These are phyloP conservation scores for Alsophila aescularia DNA, from an alignment of 2,888 invertebrate species.

Conservation along the genomic window DNA sequence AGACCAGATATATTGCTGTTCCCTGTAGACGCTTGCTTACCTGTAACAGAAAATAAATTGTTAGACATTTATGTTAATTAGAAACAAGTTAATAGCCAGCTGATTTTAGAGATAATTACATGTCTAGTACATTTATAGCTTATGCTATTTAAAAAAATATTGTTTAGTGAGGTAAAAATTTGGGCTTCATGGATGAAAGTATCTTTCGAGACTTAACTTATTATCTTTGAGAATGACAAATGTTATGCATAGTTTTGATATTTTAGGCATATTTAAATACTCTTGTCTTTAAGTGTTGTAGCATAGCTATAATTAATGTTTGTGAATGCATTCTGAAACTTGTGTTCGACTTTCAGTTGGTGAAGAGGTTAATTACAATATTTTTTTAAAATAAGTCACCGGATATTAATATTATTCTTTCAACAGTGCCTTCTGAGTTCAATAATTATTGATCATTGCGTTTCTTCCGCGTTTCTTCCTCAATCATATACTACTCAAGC, in stretches of 20 bases:
- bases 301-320: too few relatives aligned
- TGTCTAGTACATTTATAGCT: slow-evolving; percentile 19
- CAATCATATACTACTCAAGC: slow-evolving; percentile 28
- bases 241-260: too few relatives aligned
- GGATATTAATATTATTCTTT: not conserved
- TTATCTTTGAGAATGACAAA: too few relatives aligned
- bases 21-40: slow-evolving; percentile 42
- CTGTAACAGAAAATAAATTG: slow-evolving; percentile 55
- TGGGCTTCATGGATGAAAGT: not conserved
- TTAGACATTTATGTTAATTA: slow-evolving; percentile 41
- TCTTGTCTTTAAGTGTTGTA: too few relatives aligned
- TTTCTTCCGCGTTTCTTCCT: slow-evolving; percentile 30
- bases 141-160: slow-evolving; percentile 21
- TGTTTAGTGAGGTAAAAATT: slow-evolving; percentile 18
- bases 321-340: too few relatives aligned
- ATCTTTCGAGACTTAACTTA: too few relatives aligned
- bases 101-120: slow-evolving; percentile 26
- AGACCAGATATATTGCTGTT: slow-evolving; percentile 46
- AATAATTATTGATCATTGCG: slow-evolving; percentile 24
- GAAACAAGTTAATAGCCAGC: slow-evolving; percentile 27
- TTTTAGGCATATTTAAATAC: too few relatives aligned
- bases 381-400: not conserved
- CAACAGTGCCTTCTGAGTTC: slow-evolving; percentile 13
- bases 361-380: too few relatives aligned
- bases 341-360: too few relatives aligned